Percentiles rank a stretch among this genome's conserved stretches.
phyloP scores from a whole-genome alignment of 1,140 invertebrate species.

The Ips nitidus region DNA sequence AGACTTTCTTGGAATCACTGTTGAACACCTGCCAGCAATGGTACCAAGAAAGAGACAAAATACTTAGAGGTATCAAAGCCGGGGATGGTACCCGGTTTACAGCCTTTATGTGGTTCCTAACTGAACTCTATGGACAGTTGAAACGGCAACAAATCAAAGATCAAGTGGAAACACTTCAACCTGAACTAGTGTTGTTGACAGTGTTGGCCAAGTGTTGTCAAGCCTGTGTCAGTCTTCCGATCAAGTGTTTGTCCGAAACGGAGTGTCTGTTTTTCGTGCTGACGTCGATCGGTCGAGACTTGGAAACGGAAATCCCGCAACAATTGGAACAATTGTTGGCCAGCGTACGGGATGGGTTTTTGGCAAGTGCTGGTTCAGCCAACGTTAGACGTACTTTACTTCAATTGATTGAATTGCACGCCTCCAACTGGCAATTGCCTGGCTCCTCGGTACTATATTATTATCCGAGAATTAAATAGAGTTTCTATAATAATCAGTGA shows the following conservation, averaged over 20 bases:
- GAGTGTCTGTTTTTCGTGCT: conserved; percentile 86
- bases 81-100: conserved; percentile 68
- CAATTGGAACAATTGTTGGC: conserved; percentile 76
- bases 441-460: conserved; percentile 87
- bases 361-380: conserved; percentile 65
- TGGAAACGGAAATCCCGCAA: conserved; percentile 76
- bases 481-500: background rate
- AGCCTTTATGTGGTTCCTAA: conserved; percentile 84
- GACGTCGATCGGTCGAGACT: conserved; percentile 80
- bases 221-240: conserved; percentile 76
- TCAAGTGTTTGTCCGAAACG: conserved; percentile 76
- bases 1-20: conserved; percentile 85
- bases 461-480: conserved; percentile 68
- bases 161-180: conserved; percentile 67
- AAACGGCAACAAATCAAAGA: conserved; percentile 72
- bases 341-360: conserved; percentile 81
- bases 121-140: conserved; percentile 85
- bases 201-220: conserved; percentile 82
- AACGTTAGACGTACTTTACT: conserved; percentile 77
- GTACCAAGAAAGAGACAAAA: conserved; percentile 81
- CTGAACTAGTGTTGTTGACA: conserved; percentile 72
- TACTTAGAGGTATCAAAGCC: conserved; percentile 54
- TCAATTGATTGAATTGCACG: conserved; percentile 85
- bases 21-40: conserved; percentile 87
- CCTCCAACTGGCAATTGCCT: conserved; percentile 84